These are phyloP conservation scores for Leptinotarsa juncta DNA, from an alignment of 2,888 invertebrate genomes.

Conservation along the genomic window DNA sequence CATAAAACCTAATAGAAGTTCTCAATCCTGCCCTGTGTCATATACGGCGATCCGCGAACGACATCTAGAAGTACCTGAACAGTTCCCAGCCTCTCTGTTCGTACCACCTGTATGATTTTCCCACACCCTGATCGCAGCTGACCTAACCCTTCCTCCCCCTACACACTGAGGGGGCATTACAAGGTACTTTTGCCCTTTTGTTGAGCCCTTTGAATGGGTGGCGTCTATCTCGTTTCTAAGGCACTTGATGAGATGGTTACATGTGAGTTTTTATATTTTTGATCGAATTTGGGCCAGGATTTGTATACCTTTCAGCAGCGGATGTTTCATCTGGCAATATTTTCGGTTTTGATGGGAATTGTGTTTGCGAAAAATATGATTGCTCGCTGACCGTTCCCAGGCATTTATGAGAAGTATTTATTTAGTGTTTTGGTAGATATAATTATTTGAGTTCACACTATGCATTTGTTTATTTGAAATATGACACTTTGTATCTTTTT, in stretches of 20 bases:
- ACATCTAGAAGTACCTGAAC: conserved; percentile 35
- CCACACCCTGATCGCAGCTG: conserved; percentile 63
- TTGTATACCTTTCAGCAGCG: background rate
- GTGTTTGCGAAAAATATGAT: background rate
- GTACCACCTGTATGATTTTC: conserved; percentile 63
- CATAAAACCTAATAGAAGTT: background rate
- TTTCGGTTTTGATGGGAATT: background rate
- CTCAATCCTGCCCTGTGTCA: background rate
- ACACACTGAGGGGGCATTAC: conserved; percentile 30
- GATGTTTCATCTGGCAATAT: background rate
- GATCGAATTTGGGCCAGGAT: conserved; percentile 1
- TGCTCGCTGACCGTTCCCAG: conserved; percentile 3
- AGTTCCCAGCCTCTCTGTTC: conserved; percentile 26
- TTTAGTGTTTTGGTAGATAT: too few relatives aligned
- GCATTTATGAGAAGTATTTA: background rate
- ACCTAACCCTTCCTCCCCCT: conserved; percentile 62
- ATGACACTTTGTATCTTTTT: too few relatives aligned
- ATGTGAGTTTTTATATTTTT: conserved; percentile 11
- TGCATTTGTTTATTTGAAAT: too few relatives aligned
- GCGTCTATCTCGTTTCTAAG: conserved; percentile 29
- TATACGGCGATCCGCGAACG: conserved; percentile 11
- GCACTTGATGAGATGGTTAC: conserved; percentile 15
- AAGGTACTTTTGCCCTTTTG: conserved; percentile 42
- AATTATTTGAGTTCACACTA: too few relatives aligned
- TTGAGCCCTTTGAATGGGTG: conserved; percentile 25